Base-by-base conservation (phyloP, 2,797 vertebrate genomes). In the Loriculus beryllinus region DNA sequence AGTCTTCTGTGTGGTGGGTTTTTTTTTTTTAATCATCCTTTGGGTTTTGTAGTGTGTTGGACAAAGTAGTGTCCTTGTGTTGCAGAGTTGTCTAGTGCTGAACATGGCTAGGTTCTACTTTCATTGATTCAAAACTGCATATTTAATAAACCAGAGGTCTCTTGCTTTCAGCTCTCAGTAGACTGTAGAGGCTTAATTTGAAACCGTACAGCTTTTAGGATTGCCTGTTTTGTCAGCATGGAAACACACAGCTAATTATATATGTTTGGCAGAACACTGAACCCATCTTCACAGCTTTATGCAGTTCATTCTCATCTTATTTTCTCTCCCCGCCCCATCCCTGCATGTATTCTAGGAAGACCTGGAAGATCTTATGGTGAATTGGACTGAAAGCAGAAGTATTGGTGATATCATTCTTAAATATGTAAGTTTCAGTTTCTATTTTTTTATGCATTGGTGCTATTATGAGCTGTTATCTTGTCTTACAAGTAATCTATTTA, bases 351-450 rank as follows among this genome's bases (percentile, higher is more conserved):
- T 97, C 60, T 94, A 99, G 99, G 98, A 97, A 90, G 99, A 99
- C 91, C 98, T 99, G 43, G 98, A 99, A 98, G 98, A 99, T 75
- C 98, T 99, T 77, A 98, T 99, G 97, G 97, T 98, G 78, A 98
- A 99, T 76, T 99, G 99, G 99, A 98, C 98, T 63, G 99, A 99
- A 92, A 98, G 98, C 95, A 98, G 93, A 97, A 99, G 99, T 82
- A 99, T 99, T 68, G 99, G 99, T 80, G 98, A 99, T 90, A 97
- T 99, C 76, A 98, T 99, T 95, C 98, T 99, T 64, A 99, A 99
- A 98, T 99, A 99, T 91, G 99, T 99, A 97, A 99, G 99, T 98
- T 87, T 40, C 23, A 56, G 13, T 35, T 57, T 77, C 1, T 33
- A 8, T 76, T 71, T 91, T 88, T 82, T 68, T 29, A 16, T 39